Evolutionary conservation across 2,888 invertebrate genomes (phyloP).

Genomic region (Drosophila cognata): DNA sequence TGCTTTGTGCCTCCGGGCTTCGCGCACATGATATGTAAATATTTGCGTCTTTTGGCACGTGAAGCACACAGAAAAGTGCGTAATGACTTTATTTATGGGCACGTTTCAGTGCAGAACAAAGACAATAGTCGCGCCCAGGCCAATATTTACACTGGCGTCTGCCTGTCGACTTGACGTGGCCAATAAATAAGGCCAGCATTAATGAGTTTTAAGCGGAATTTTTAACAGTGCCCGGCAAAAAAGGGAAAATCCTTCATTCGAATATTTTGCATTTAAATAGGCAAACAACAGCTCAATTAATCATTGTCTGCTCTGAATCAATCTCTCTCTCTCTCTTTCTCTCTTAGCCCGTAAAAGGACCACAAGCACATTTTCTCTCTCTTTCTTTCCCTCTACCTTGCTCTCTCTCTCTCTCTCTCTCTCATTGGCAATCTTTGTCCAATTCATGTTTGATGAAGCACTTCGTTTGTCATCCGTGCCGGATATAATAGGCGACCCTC

Average conservation of each 20-base stretch:
- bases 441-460: constrained; percentile 76
- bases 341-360: constrained; percentile 9
- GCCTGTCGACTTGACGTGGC: constrained; percentile 50
- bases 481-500: constrained; percentile 54
- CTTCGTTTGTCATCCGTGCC: constrained; percentile 45
- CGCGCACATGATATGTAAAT: constrained; percentile 69
- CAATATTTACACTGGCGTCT: constrained; percentile 59
- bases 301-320: constrained; percentile 68
- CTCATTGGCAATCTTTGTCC: constrained; percentile 15
- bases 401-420: too few species aligned
- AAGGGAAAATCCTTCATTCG: constrained; percentile 11
- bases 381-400: background rate
- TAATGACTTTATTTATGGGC: constrained; percentile 78
- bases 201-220: constrained; percentile 60
- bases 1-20: constrained; percentile 13
- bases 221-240: constrained; percentile 5
- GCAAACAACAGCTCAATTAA: constrained; percentile 67
- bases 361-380: background rate
- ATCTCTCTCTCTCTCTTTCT: constrained; percentile 29
- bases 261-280: constrained; percentile 58
- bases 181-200: constrained; percentile 65
- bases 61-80: constrained; percentile 48
- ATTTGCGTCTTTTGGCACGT: constrained; percentile 52
- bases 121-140: constrained; percentile 59
- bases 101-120: constrained; percentile 10